phyloP scores from a whole-genome alignment of 2,113 vertebrate species.

The Zingel zingel region DNA sequence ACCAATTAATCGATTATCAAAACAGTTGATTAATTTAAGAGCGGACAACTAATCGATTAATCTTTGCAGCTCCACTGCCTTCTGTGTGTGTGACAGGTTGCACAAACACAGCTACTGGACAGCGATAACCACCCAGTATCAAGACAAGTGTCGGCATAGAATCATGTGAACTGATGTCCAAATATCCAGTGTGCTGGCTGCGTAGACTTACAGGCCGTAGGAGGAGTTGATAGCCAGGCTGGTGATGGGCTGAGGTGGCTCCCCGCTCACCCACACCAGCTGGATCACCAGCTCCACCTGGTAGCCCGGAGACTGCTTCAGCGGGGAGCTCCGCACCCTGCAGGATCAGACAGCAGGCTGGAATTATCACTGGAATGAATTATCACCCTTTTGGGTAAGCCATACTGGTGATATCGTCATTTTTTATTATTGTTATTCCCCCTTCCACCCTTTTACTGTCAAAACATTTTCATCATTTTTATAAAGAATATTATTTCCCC shows the following conservation, averaged over 20 bases:
- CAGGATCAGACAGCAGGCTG: slow-evolving; percentile 49
- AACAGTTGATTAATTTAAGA: no score
- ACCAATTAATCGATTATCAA: no score
- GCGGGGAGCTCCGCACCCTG: slow-evolving; percentile 94
- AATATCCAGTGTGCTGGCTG: not conserved
- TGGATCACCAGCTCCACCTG: slow-evolving; percentile 97
- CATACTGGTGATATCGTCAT: slow-evolving; percentile 5
- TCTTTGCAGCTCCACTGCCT: not conserved
- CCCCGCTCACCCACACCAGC: slow-evolving; percentile 96
- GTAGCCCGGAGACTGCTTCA: slow-evolving; percentile 96
- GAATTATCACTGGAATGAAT: slow-evolving; percentile 38
- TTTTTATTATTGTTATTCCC: slow-evolving; percentile 22
- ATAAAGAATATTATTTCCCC: slow-evolving; percentile 6
- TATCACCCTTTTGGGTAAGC: slow-evolving; percentile 20
- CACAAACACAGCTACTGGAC: not conserved
- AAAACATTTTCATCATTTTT: slow-evolving; percentile 26
- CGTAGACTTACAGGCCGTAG: slow-evolving; percentile 92
- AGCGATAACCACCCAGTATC: not conserved
- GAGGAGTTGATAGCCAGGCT: slow-evolving; percentile 96
- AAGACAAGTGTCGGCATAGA: not conserved
- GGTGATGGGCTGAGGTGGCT: slow-evolving; percentile 98
- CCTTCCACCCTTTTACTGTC: slow-evolving; percentile 7
- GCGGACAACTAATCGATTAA: no score
- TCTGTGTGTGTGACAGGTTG: not conserved
- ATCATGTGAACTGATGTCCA: not conserved